Conservation (phyloP, 2,888 invertebrate genomes). For the Perizoma flavofasciatum region DNA sequence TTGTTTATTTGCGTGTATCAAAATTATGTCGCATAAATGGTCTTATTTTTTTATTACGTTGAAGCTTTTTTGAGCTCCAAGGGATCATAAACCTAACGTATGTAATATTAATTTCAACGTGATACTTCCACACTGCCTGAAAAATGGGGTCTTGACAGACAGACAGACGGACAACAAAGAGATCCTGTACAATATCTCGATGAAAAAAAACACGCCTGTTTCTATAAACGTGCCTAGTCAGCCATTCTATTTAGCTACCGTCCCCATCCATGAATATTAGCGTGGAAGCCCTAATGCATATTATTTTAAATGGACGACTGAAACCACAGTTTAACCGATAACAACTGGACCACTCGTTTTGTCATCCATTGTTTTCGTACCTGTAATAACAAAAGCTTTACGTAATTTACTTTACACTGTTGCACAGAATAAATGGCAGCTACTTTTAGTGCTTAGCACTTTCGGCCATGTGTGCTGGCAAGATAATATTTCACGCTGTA, state of each 20-base stretch:
- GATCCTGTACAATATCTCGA: too few species aligned
- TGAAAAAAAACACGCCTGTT: too few species aligned
- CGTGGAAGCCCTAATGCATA: slow-evolving; percentile 30
- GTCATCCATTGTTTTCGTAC: slow-evolving; percentile 51
- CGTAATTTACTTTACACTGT: slow-evolving; percentile 25
- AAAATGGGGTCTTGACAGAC: too few species aligned
- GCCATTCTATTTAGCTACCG: neutral
- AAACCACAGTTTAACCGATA: slow-evolving; percentile 58
- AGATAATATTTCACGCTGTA: slow-evolving; percentile 42
- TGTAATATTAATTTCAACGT: too few species aligned
- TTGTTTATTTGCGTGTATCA: too few species aligned
- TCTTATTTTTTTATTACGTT: too few species aligned
- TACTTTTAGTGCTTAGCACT: slow-evolving; percentile 32
- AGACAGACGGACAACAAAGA: too few species aligned
- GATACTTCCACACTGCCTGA: too few species aligned
- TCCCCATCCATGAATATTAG: neutral
- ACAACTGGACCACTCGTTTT: slow-evolving; percentile 53
- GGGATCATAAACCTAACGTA: too few species aligned
- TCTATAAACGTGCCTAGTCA: neutral
- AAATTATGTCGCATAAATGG: too few species aligned
- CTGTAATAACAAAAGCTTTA: slow-evolving; percentile 53
- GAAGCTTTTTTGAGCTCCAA: too few species aligned
- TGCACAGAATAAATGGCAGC: slow-evolving; percentile 11
- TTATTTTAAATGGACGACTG: slow-evolving; percentile 47
- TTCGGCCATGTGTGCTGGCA: slow-evolving; percentile 41